Conservation (phyloP, 2,113 vertebrate genomes). For the Piprites chloris region DNA sequence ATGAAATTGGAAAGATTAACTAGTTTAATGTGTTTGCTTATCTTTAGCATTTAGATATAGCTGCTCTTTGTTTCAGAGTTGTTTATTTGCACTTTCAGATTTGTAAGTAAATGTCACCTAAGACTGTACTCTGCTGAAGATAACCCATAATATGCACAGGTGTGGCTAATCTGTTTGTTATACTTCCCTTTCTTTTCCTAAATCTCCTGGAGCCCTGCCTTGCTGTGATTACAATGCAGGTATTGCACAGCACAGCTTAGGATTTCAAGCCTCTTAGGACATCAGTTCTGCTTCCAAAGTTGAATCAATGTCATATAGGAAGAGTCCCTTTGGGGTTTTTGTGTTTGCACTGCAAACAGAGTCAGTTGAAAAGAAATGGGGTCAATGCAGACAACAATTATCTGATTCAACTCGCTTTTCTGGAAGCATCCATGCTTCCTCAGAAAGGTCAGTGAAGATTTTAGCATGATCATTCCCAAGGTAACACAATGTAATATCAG, state of each 20-base stretch:
- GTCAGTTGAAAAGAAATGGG: background rate
- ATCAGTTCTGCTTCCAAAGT: background rate
- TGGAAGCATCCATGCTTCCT: background rate
- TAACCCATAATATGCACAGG: background rate
- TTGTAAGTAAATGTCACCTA: background rate
- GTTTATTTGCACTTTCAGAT: background rate
- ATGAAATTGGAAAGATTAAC: background rate
- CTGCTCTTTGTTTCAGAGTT: background rate
- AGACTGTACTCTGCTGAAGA: background rate
- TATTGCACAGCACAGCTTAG: background rate
- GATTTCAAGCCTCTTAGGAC: background rate
- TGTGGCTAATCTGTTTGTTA: background rate
- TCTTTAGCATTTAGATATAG: background rate
- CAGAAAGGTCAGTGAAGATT: background rate
- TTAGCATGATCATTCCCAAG: background rate
- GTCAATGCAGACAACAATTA: accelerated
- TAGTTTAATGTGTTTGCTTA: background rate
- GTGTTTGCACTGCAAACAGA: background rate
- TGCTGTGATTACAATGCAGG: background rate
- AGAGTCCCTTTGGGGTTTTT: background rate
- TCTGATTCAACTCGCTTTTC: background rate
- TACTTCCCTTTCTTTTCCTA: background rate
- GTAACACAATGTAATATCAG: background rate
- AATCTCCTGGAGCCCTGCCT: background rate
- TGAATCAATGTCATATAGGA: background rate